These are phyloP conservation scores for Pyxicephalus adspersus DNA, from an alignment of 2,113 vertebrate species.

Conservation along the genomic window DNA sequence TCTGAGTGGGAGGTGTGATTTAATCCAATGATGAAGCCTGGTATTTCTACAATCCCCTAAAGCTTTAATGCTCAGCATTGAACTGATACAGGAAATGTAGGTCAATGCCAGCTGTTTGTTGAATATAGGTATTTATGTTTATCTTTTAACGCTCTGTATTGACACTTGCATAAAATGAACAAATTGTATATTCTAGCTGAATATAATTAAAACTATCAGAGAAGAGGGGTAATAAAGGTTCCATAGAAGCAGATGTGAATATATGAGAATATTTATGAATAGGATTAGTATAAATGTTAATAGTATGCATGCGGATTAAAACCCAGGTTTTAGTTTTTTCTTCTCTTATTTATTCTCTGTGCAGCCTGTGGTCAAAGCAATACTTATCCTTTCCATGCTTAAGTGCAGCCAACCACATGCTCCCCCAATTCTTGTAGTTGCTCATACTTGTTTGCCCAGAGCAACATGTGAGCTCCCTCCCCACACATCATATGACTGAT, in stretches of 20 bases:
- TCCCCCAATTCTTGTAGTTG: no score
- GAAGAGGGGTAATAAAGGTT: neutral
- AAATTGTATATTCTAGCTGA: neutral
- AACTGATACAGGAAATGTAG: constrained; percentile 53
- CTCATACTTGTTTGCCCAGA: no score
- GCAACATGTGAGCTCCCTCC: no score
- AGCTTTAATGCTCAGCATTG: constrained; percentile 49
- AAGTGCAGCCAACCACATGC: no score
- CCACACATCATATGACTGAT: no score
- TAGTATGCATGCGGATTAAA: no score
- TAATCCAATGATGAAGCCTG: constrained; percentile 53
- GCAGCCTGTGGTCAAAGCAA: no score
- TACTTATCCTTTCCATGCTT: no score
- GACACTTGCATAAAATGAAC: constrained; percentile 3
- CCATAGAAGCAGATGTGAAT: neutral
- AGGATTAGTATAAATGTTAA: no score
- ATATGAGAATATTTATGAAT: no score
- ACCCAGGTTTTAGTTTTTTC: no score
- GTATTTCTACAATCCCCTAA: constrained; percentile 53
- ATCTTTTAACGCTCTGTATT: constrained; percentile 11
- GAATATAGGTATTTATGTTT: constrained; percentile 48
- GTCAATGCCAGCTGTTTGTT: constrained; percentile 52
- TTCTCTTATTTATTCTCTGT: no score
- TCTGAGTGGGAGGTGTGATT: constrained; percentile 46
- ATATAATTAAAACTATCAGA: constrained; percentile 21